Evolutionary conservation across 2,797 vertebrate species (phyloP).

Genomic region (Anguilla obscura): DNA sequence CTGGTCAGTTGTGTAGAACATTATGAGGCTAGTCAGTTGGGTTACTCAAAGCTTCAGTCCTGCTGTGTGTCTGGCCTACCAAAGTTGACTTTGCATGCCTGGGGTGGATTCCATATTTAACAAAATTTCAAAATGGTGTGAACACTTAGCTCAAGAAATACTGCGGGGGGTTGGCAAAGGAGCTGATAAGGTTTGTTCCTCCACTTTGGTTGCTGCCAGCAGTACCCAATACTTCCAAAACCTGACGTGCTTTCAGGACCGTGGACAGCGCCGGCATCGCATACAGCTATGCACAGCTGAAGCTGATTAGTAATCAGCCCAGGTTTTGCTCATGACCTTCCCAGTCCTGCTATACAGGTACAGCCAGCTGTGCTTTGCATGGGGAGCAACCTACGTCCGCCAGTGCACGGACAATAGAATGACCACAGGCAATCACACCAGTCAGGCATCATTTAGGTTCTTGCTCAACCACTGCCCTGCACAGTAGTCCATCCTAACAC

Average conservation of each 20-base stretch:
- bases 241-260: neutral
- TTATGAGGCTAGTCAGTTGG: neutral
- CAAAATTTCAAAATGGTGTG: neutral
- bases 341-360: neutral
- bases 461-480: neutral
- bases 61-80: neutral
- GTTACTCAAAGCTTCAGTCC: neutral
- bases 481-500: neutral
- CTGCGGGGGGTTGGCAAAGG: neutral
- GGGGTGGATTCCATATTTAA: neutral
- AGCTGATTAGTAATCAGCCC: neutral
- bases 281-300: neutral
- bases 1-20: neutral
- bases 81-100: neutral
- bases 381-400: neutral
- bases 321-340: neutral
- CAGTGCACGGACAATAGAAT: no score
- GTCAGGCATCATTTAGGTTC: neutral
- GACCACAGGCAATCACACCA: neutral
- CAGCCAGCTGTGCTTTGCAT: no score
- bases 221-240: neutral
- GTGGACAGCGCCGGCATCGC: neutral
- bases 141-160: neutral
- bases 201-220: neutral
- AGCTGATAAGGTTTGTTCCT: neutral